Percentiles rank a stretch among this genome's conserved stretches.
Evolutionary conservation across 1,140 invertebrate genomes (phyloP).

Genomic region (Orius laevigatus): DNA sequence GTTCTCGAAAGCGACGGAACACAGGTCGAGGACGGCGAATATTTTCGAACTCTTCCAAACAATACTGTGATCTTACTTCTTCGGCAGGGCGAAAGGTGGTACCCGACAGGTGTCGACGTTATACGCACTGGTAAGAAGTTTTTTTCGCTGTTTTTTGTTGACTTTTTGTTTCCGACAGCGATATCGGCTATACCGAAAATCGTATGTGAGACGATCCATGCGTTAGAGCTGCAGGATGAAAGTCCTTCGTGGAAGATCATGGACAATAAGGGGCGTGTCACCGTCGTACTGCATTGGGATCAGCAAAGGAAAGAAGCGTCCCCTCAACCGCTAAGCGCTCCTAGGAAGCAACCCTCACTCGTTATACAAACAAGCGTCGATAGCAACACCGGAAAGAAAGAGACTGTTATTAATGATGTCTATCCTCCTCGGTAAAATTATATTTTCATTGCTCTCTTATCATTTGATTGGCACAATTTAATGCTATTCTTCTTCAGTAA

Average conservation of each 20-base stretch:
- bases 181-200: slow-evolving; percentile 90
- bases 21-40: slow-evolving; percentile 86
- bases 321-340: slow-evolving; percentile 32
- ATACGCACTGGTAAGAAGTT: slow-evolving; percentile 63
- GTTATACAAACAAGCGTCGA: slow-evolving; percentile 63
- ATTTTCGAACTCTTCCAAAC: slow-evolving; percentile 77
- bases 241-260: slow-evolving; percentile 92
- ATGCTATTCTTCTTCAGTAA: too few species aligned
- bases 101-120: slow-evolving; percentile 76
- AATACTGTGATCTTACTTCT: slow-evolving; percentile 80
- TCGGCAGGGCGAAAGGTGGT: slow-evolving; percentile 76
- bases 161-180: slow-evolving; percentile 37
- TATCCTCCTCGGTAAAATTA: slow-evolving; percentile 25
- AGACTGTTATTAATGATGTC: slow-evolving; percentile 36
- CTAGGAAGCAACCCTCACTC: slow-evolving; percentile 45
- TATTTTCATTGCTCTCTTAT: too few species aligned
- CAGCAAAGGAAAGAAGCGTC: slow-evolving; percentile 38
- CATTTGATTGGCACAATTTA: too few species aligned
- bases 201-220: slow-evolving; percentile 89
- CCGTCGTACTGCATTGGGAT: slow-evolving; percentile 85
- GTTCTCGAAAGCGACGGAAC: slow-evolving; percentile 88
- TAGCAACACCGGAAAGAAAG: slow-evolving; percentile 28
- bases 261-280: slow-evolving; percentile 87
- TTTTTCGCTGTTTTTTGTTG: neutral
- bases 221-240: slow-evolving; percentile 82